Base-by-base conservation (phyloP, 2,888 invertebrate species). In the Volucella inanis region DNA sequence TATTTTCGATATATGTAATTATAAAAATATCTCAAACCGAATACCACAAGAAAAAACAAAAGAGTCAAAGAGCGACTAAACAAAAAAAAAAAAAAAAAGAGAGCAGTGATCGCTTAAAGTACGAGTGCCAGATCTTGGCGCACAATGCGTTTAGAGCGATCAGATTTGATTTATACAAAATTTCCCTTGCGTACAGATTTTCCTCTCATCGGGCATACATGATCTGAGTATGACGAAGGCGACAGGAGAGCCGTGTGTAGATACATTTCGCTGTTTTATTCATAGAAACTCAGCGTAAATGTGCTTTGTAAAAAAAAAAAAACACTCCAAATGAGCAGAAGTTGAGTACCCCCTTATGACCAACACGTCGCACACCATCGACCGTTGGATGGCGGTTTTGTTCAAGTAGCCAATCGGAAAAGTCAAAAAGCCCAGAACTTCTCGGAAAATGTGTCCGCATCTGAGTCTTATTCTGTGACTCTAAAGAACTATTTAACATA, bases 1-100 rank as follows among this genome's bases (percentile, higher is more conserved):
- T 83, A 70, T 80, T 84, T 84, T 84, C 68, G 64, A 85, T 72
- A 81, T 72, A 31, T 31, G 31, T 31, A 81, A 72, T 71, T 85
- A 77, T 72, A 85, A 81, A 85, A 77, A 85, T 85, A 85, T 72
- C 85, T 68, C 67, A 41, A 74, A 76, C 43, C 18, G 57, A 43
- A 55, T 38, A 59, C 31, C 47, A 83, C 43, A 57, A 52, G 31
- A 50, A 50, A 47, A 49, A 45, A 68, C 6, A 57, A 64, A 39
- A 38, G 59, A 49, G 47, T 54, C 38, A 31, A 76, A 85, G 75
- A 85, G 80, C 75, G 65, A 49, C 15, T 18, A 14, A 49, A 39
- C 8, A 14, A 8, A 47, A 11, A 31, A 14, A n/a, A 39, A 14
- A 8, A 47, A 11, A 31, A 14, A n/a, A 39, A 65, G 65, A 77